Conservation (phyloP, 2,113 vertebrate species). For the Misgurnus mizolepis region DNA sequence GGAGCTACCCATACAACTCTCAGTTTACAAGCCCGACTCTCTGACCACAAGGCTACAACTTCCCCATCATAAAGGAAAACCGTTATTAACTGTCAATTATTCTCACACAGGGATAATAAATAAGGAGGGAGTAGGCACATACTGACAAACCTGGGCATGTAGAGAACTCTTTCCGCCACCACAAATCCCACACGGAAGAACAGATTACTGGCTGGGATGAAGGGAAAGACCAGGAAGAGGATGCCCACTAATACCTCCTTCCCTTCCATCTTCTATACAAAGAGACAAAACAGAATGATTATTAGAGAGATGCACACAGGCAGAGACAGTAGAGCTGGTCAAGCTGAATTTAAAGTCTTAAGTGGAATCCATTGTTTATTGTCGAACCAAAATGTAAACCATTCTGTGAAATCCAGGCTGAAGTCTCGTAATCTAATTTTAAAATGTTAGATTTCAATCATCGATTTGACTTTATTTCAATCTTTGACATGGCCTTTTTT, state of each 20-base stretch:
- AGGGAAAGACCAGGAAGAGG: conserved; percentile 92
- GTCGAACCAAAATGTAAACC: too few species aligned
- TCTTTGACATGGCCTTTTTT: too few species aligned
- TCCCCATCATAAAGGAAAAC: background rate
- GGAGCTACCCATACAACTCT: too few species aligned
- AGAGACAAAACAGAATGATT: conserved; percentile 32
- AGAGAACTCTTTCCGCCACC: conserved; percentile 95
- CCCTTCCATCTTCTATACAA: conserved; percentile 82
- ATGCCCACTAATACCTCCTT: conserved; percentile 88
- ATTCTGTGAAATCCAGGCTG: too few species aligned
- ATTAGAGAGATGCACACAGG: conserved; percentile 21
- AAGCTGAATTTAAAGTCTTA: too few species aligned
- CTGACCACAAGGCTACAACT: too few species aligned
- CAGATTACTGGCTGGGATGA: conserved; percentile 96
- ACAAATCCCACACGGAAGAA: conserved; percentile 99
- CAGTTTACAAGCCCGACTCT: too few species aligned
- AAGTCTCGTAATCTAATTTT: too few species aligned
- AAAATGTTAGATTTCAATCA: too few species aligned
- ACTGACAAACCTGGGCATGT: conserved; percentile 92
- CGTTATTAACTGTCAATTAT: conserved; percentile 14
- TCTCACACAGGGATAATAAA: background rate
- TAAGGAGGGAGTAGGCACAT: background rate
- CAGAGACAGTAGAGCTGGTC: background rate
- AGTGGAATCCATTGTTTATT: too few species aligned
- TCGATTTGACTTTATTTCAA: too few species aligned